Percentiles rank a stretch among this genome's conserved stretches.
Conservation (phyloP, 1,140 invertebrate species). For the Andricus grossulariae region DNA sequence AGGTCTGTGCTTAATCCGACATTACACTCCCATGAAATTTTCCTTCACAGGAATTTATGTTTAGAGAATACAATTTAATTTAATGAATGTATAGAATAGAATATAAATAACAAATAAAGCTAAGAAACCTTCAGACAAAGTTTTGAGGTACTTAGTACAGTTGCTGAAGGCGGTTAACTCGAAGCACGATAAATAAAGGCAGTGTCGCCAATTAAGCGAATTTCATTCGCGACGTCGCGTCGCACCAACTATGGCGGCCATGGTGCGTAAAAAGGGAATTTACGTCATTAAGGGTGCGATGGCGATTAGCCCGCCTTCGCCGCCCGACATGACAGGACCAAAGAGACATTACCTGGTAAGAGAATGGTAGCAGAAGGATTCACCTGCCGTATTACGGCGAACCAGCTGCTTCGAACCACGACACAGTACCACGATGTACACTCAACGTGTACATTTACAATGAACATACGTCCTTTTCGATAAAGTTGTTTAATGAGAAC, state of each 20-base stretch:
- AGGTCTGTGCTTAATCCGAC: too few species aligned
- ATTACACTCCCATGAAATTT: too few species aligned
- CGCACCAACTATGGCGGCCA: conserved; percentile 35
- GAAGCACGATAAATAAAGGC: conserved; percentile 58
- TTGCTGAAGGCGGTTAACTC: conserved; percentile 41
- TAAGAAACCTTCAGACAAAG: background rate
- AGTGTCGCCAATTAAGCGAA: conserved; percentile 57
- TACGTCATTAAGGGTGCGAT: conserved; percentile 57
- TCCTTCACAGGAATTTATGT: background rate
- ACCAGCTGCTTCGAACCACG: conserved; percentile 60
- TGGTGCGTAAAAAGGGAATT: conserved; percentile 40
- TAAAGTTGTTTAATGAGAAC: conserved; percentile 28
- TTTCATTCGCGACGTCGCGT: conserved; percentile 42
- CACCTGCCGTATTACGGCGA: conserved; percentile 59
- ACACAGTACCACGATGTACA: conserved; percentile 13
- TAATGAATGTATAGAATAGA: background rate
- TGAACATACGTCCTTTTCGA: conserved; percentile 22
- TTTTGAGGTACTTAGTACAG: conserved; percentile 7
- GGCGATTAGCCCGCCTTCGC: conserved; percentile 55
- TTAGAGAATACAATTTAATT: background rate
- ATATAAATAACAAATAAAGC: background rate
- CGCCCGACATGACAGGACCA: conserved; percentile 40
- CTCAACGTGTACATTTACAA: background rate
- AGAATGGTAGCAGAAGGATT: conserved; percentile 57
- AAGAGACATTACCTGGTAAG: conserved; percentile 28